Percentiles rank a stretch among this genome's conserved stretches.
These are phyloP conservation scores for Potamarius usumacintae DNA, from an alignment of 2,113 vertebrate genomes.

Conservation along the genomic window DNA sequence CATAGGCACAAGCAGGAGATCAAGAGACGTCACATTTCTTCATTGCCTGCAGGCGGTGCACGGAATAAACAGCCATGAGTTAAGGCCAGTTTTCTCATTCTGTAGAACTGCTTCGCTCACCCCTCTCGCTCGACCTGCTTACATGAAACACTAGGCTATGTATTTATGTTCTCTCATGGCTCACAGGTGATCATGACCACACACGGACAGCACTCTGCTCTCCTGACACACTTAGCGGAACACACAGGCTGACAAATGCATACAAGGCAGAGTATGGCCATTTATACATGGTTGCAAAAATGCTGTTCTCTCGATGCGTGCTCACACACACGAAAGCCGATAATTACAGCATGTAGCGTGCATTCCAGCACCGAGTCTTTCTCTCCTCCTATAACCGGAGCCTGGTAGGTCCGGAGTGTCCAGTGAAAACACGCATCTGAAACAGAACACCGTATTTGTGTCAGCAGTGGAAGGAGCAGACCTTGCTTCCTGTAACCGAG, in stretches of 20 bases:
- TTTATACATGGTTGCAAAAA: background rate
- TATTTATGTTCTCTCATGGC: background rate
- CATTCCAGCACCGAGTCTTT: background rate
- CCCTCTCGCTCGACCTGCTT: background rate
- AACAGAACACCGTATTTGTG: background rate
- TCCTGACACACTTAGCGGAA: constrained; percentile 12
- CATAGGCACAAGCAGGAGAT: constrained; percentile 12
- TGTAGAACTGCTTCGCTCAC: background rate
- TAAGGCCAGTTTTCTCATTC: constrained; percentile 12
- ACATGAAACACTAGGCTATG: background rate
- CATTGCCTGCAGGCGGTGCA: background rate
- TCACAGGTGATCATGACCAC: background rate
- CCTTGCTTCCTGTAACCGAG: background rate
- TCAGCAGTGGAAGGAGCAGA: constrained; percentile 2
- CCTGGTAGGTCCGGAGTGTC: background rate
- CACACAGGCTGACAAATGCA: background rate
- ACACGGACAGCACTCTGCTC: background rate
- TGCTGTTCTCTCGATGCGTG: background rate
- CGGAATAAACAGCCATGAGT: constrained; percentile 16
- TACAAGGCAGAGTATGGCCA: background rate
- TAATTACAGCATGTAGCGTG: constrained; percentile 9
- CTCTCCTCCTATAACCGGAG: background rate
- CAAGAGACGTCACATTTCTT: constrained; percentile 20
- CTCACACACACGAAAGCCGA: constrained; percentile 20
- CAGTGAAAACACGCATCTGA: background rate